phyloP scores from a whole-genome alignment of 92 coral and sea anemone genomes.

The Zoanthus sociatus region DNA sequence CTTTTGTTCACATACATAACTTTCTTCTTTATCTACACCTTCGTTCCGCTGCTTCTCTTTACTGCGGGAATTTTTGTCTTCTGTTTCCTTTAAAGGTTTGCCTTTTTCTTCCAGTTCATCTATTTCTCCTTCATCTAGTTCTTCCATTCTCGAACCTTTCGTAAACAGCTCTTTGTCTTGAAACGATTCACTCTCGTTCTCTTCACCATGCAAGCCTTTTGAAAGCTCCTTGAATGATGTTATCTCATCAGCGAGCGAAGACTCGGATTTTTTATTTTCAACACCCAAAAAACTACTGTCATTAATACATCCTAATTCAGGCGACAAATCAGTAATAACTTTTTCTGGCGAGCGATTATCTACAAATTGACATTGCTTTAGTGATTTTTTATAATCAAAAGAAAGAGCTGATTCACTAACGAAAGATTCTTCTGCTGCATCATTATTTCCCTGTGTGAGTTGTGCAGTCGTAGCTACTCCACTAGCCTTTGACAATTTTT shows the following conservation, averaged over 20 bases:
- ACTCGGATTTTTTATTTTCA: neutral
- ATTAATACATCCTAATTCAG: neutral
- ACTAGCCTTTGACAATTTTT: neutral
- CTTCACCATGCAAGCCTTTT: neutral
- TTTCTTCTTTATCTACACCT: neutral
- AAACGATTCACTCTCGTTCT: neutral
- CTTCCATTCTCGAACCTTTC: too few species aligned
- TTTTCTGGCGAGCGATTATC: neutral
- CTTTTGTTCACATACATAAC: neutral
- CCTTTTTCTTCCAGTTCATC: neutral
- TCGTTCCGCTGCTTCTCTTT: neutral
- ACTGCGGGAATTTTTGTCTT: neutral
- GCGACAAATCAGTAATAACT: neutral
- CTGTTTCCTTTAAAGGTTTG: neutral
- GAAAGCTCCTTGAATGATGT: neutral
- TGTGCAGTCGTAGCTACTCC: neutral
- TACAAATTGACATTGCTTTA: neutral
- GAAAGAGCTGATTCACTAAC: neutral
- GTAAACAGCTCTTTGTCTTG: neutral
- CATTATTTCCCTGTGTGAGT: neutral
- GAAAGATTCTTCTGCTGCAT: neutral
- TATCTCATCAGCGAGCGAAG: neutral
- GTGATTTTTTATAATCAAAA: neutral
- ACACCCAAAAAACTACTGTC: neutral
- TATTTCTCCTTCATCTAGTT: neutral